Conservation (phyloP, 1,140 invertebrate genomes). For the Hyphantria cunea region DNA sequence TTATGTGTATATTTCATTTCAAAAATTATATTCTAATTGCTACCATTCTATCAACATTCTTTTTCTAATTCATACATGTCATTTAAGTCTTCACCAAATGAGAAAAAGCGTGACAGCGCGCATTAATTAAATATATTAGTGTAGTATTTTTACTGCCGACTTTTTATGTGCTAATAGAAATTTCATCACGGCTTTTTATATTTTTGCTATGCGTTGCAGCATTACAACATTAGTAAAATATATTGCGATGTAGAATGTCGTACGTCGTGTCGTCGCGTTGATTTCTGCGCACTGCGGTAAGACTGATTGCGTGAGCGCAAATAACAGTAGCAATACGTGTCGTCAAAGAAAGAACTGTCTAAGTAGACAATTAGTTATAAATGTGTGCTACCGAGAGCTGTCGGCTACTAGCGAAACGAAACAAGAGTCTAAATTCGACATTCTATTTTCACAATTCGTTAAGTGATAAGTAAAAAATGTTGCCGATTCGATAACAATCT, state of each 20-base stretch:
- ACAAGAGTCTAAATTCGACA: neutral
- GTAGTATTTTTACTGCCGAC: too few species aligned
- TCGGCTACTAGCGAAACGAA: slow-evolving; percentile 4
- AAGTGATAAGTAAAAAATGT: too few species aligned
- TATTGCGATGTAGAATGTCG: neutral
- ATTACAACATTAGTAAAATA: slow-evolving; percentile 6
- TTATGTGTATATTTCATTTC: too few species aligned
- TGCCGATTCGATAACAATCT: too few species aligned
- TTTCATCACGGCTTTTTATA: slow-evolving; percentile 5
- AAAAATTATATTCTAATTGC: too few species aligned
- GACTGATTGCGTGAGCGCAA: slow-evolving; percentile 18
- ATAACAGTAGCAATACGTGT: slow-evolving; percentile 25
- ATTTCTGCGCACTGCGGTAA: slow-evolving; percentile 6
- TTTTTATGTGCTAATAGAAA: slow-evolving; percentile 4
- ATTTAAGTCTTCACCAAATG: too few species aligned
- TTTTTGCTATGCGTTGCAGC: slow-evolving; percentile 8
- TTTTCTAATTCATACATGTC: too few species aligned
- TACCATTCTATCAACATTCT: too few species aligned
- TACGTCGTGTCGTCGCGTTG: slow-evolving; percentile 5
- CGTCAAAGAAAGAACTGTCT: slow-evolving; percentile 6
- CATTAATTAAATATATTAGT: too few species aligned
- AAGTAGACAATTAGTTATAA: slow-evolving; percentile 10
- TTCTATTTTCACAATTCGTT: too few species aligned
- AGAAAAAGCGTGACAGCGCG: too few species aligned
- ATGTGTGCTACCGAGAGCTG: slow-evolving; percentile 12